A percentile compares a stretch with the other conserved stretches of the same genome.
Conservation (phyloP, 2,888 invertebrate species). For the Pterobdella sp. region DNA sequence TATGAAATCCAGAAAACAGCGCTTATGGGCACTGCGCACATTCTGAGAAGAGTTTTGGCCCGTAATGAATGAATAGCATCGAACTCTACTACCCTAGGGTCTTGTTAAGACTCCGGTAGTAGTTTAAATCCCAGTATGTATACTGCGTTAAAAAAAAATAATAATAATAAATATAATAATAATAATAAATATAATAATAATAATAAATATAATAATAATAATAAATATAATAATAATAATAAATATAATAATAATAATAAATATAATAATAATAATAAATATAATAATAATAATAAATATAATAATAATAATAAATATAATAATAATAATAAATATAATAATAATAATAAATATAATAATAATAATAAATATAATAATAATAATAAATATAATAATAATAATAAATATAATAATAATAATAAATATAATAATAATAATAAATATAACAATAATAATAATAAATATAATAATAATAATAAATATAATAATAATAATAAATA, state of each 20-base stretch:
- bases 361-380: constrained; percentile 14
- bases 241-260: constrained; percentile 10
- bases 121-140: neutral
- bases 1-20: too few species aligned
- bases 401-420: constrained; percentile 21
- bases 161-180: constrained; percentile 4
- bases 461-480: neutral
- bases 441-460: neutral
- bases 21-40: too few species aligned
- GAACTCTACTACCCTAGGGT: too few species aligned
- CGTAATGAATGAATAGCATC: too few species aligned
- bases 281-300: constrained; percentile 5
- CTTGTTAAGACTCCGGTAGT: neutral
- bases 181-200: neutral
- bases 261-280: neutral
- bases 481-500: neutral
- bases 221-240: constrained; percentile 21
- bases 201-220: constrained; percentile 20
- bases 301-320: neutral
- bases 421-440: constrained; percentile 18
- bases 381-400: constrained; percentile 21
- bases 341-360: neutral
- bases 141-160: neutral
- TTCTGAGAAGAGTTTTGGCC: too few species aligned
- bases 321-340: neutral